These are phyloP conservation scores for Phrynocephalus versicolor DNA, from an alignment of 2,113 vertebrate species.

Conservation along the genomic window DNA sequence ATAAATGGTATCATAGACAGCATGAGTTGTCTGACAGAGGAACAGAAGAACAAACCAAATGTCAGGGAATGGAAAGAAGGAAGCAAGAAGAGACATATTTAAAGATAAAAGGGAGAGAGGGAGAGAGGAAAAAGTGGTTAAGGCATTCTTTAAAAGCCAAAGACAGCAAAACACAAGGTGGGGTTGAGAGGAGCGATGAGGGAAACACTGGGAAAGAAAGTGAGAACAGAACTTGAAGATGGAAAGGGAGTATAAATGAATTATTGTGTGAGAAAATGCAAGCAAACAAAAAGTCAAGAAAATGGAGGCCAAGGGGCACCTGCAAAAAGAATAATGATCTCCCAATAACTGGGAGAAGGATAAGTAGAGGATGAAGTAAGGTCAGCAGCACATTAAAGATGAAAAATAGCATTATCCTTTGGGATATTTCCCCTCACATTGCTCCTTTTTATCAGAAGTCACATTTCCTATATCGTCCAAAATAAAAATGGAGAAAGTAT, in stretches of 20 bases:
- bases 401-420: slow-evolving; percentile 36
- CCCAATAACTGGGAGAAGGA: slow-evolving; percentile 44
- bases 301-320: slow-evolving; percentile 37
- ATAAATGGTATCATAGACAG: neutral
- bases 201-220: slow-evolving; percentile 2
- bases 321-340: slow-evolving; percentile 39
- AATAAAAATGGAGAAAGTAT: slow-evolving; percentile 29
- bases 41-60: neutral
- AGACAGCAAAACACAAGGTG: neutral
- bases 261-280: slow-evolving; percentile 32
- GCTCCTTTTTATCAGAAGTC: slow-evolving; percentile 13
- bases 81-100: neutral
- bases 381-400: slow-evolving; percentile 34
- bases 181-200: neutral
- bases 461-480: neutral
- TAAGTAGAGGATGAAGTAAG: slow-evolving; percentile 21
- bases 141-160: neutral
- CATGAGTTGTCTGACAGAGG: neutral
- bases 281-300: slow-evolving; percentile 37
- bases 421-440: neutral
- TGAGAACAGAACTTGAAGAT: neutral
- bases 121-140: neutral
- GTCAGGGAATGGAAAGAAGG: neutral
- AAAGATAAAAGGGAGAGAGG: neutral
- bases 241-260: slow-evolving; percentile 37